A percentile compares a stretch with the other conserved stretches of the same genome.
Conservation (phyloP, 2,797 vertebrate species). For the Gymnoscopelus braueri region DNA sequence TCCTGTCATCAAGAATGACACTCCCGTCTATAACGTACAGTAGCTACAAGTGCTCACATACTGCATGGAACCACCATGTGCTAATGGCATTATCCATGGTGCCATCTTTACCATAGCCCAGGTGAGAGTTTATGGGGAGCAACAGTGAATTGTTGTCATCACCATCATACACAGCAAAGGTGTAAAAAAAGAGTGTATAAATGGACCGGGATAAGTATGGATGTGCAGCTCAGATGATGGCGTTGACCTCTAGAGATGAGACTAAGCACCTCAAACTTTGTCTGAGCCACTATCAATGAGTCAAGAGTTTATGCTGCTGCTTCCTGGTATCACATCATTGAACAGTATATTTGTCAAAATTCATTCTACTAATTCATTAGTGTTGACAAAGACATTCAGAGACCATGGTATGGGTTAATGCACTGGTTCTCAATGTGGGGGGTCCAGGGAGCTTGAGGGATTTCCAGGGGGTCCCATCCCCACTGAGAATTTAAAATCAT, state of each 20-base stretch:
- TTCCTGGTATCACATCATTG: neutral
- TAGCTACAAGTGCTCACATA: neutral
- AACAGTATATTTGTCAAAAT: neutral
- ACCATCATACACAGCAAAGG: too few relatives aligned
- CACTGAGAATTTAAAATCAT: too few relatives aligned
- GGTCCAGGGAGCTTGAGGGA: too few relatives aligned
- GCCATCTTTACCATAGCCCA: neutral
- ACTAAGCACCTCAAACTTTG: neutral
- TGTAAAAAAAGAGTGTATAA: too few relatives aligned
- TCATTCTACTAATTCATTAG: conserved; percentile 1
- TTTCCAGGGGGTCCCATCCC: too few relatives aligned
- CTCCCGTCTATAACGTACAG: neutral
- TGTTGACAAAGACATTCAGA: conserved; percentile 1
- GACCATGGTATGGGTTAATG: neutral
- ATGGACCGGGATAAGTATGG: too few relatives aligned
- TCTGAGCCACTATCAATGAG: neutral
- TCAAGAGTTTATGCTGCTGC: too few relatives aligned
- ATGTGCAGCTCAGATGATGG: neutral
- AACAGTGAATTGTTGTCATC: too few relatives aligned
- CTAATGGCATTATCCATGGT: neutral
- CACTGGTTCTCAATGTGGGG: too few relatives aligned
- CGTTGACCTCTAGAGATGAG: too few relatives aligned
- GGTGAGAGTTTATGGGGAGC: neutral
- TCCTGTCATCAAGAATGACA: neutral
- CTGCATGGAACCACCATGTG: neutral